Base-by-base conservation (phyloP, 2,888 invertebrate species). In the Agrochola litura region DNA sequence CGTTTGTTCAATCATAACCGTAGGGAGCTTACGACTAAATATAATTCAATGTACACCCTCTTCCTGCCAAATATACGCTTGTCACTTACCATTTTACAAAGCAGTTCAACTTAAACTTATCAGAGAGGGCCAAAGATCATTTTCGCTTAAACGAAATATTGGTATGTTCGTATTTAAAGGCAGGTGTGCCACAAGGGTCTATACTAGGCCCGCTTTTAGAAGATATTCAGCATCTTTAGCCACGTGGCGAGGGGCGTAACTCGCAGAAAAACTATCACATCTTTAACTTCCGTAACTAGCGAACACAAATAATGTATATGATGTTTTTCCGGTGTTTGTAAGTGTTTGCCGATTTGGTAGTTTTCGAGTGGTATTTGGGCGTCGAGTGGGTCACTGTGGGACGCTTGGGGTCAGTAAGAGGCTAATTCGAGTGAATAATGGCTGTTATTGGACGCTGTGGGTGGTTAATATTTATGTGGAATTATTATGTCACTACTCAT, bases 11-110 rank as follows among this genome's bases (percentile, higher is more conserved):
- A 95, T 95, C 96, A 95, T 94, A 92, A 93, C 93, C 92, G 92
- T 81, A 94, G 94, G 95, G 94, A 95, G 95, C 94, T 93, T 94
- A 92, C 91, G 93, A 95, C 96, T 96, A 96, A 96, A 96, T 96
- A 96, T 96, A 96, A 95, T 95, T 94, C 94, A 94, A 95, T 95
- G 93, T 93, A 95, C 96, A 95, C 96, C 96, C 96, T 96, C 96
- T 96, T 96, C 96, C 96, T 96, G 96, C 95, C 95, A 95, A 96
- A 96, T 95, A 95, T 95, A 93, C 92, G 92, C 91, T 89, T 90
- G 89, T 85, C 87, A 90, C 91, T 91, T 90, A 93, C 93, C 90
- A 93, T 68, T 71, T 71, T 79, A 83, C 49, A 52, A 72, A 90
- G 83, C 91, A 78, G 74, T 79, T 71, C 25, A 1, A 67, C 43